Base-by-base conservation (phyloP, 2,888 invertebrate genomes). In the Zonitis immaculata region DNA sequence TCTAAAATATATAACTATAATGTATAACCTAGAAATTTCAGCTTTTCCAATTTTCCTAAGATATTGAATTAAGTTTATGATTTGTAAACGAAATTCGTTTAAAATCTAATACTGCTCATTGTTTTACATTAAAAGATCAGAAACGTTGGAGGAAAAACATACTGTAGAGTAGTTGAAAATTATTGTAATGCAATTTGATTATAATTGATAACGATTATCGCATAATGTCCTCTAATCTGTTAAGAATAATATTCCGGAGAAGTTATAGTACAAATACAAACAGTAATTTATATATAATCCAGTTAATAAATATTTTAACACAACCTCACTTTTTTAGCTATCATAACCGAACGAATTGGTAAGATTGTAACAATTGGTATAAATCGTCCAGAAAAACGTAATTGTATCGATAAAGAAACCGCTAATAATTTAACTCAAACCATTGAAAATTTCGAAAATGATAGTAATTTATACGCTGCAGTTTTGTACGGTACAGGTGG, bases 401-500 rank as follows among this genome's bases (percentile, higher is more conserved):
- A 97, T 76, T 89, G 91, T 63, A 81, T 97, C 0, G 85, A 94
- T 69, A 79, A 79, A 26, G 77, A 76, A 2, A 89, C 91, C 3
- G 84, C 90, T 0, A 70, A 77, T 25, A 78, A 85, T 64, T 79
- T 97, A 14, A 79, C 81, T 3, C 78, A 82, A 26, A 92, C 91
- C 0, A 82, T 97, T 47, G 78, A 84, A 56, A 78, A 79, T 12
- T 96, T 95, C 76, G 94, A 97, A 61, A 80, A 84, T 26, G 91
- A 95, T 70, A 75, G 82, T 0, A 76, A 80, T 0, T 78, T 88
- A 0, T 77, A 79, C 57, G 88, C 88, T 4, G 89, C 88, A 6
- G 86, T 98, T 1, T 77, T 98, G 2, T 84, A 94, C 73, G 97
- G 97, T 6, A 83, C 85, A 67, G 95, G 95, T n/a, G 95, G 95